Percentiles rank a stretch among this genome's conserved stretches.
Evolutionary conservation across 1,140 invertebrate species (phyloP).

Genomic region (Acromyrmex echinatior): DNA sequence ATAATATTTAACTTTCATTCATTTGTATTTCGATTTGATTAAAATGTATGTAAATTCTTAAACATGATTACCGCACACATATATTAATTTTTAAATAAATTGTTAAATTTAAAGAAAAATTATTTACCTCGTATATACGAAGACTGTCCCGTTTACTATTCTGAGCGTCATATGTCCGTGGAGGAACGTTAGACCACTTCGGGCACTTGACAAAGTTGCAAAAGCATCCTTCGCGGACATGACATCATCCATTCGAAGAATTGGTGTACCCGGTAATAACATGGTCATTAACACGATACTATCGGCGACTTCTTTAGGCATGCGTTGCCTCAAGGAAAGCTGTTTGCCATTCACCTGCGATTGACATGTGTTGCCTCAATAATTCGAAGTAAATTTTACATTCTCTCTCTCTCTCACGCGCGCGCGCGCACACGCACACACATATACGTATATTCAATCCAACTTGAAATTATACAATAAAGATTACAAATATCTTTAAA

Average conservation of each 20-base stretch:
- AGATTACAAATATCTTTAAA: no score
- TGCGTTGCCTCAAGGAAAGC: slow-evolving; percentile 71
- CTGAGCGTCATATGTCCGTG: slow-evolving; percentile 87
- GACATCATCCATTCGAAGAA: slow-evolving; percentile 88
- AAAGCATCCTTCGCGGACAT: slow-evolving; percentile 79
- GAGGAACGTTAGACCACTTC: slow-evolving; percentile 86
- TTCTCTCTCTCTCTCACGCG: no score
- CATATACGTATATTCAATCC: no score
- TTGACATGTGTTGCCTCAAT: neutral
- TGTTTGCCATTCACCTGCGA: slow-evolving; percentile 80
- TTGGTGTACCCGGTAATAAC: slow-evolving; percentile 91
- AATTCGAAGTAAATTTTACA: no score
- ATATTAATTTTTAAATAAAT: neutral
- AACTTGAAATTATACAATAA: no score
- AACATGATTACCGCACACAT: neutral
- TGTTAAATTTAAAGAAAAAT: neutral
- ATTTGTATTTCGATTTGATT: no score
- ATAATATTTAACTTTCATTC: neutral
- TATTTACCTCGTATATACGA: slow-evolving; percentile 89
- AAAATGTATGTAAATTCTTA: neutral
- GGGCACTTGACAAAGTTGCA: slow-evolving; percentile 73
- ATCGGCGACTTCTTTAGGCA: slow-evolving; percentile 86
- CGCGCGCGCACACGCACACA: no score
- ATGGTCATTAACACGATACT: slow-evolving; percentile 89
- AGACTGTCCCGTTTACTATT: slow-evolving; percentile 86